Evolutionary conservation across 2,113 vertebrate species (phyloP).

Genomic region (Marcusenius ussheri): DNA sequence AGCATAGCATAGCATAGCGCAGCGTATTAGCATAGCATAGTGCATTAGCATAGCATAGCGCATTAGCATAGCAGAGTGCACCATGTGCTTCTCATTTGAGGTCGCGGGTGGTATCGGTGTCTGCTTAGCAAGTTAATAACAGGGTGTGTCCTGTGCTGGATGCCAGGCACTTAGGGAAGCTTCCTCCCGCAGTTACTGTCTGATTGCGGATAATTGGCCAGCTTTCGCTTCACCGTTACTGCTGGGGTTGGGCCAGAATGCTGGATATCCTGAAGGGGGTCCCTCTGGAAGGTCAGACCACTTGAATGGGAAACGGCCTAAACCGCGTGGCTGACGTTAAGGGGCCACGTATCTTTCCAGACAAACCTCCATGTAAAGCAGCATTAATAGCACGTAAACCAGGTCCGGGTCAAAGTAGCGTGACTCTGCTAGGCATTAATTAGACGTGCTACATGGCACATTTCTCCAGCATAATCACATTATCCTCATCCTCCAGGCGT

Average conservation of each 20-base stretch:
- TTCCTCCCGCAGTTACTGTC: constrained; percentile 61
- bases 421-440: not conserved
- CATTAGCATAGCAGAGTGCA: constrained; percentile 19
- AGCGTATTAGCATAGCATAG: not conserved
- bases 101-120: constrained; percentile 39
- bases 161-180: constrained; percentile 63
- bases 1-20: not conserved
- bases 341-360: constrained; percentile 56
- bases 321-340: constrained; percentile 68
- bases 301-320: constrained; percentile 54
- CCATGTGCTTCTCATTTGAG: constrained; percentile 61
- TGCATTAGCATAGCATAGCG: not conserved
- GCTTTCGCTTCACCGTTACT: constrained; percentile 63
- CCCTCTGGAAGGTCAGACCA: constrained; percentile 43
- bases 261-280: constrained; percentile 47
- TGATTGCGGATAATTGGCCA: constrained; percentile 67
- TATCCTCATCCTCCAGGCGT: not conserved
- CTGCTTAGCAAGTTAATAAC: constrained; percentile 52
- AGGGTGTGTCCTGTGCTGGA: constrained; percentile 67
- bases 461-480: not conserved
- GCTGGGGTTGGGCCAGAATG: constrained; percentile 41
- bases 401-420: not conserved
- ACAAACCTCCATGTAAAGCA: constrained; percentile 45
- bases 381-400: not conserved
- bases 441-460: not conserved